These are phyloP conservation scores for Agrochola litura DNA, from an alignment of 2,888 invertebrate species.

Conservation along the genomic window DNA sequence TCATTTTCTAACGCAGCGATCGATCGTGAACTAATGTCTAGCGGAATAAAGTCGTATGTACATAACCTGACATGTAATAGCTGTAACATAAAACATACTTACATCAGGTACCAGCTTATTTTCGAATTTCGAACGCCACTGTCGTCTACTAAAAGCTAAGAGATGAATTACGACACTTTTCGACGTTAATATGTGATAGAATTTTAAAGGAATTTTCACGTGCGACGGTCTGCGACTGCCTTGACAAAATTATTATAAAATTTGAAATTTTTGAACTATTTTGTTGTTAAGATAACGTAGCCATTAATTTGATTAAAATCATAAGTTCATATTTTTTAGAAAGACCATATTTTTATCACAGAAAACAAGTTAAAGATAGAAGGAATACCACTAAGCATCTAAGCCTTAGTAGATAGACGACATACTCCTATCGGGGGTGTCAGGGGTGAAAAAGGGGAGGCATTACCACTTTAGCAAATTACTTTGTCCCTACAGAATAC, in stretches of 20 bases:
- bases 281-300: background rate
- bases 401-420: constrained; percentile 58
- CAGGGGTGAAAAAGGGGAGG: constrained; percentile 61
- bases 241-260: constrained; percentile 36
- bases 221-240: constrained; percentile 47
- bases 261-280: constrained; percentile 30
- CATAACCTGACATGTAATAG: constrained; percentile 39
- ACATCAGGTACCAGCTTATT: constrained; percentile 55
- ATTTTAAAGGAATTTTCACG: constrained; percentile 71
- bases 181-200: constrained; percentile 72
- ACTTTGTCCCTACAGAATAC: constrained; percentile 78
- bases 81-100: constrained; percentile 53
- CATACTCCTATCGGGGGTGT: constrained; percentile 67
- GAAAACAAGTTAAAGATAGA: constrained; percentile 43
- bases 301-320: constrained; percentile 1
- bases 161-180: constrained; percentile 76
- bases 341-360: constrained; percentile 9
- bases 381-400: constrained; percentile 57
- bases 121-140: constrained; percentile 52
- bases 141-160: constrained; percentile 69
- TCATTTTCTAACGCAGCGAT: constrained; percentile 12
- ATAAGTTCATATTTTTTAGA: constrained; percentile 10
- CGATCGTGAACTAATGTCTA: constrained; percentile 17
- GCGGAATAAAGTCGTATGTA: constrained; percentile 5
- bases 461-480: constrained; percentile 84